Base-by-base conservation (phyloP, 2,888 invertebrate species). In the Choreutis nemorana region DNA sequence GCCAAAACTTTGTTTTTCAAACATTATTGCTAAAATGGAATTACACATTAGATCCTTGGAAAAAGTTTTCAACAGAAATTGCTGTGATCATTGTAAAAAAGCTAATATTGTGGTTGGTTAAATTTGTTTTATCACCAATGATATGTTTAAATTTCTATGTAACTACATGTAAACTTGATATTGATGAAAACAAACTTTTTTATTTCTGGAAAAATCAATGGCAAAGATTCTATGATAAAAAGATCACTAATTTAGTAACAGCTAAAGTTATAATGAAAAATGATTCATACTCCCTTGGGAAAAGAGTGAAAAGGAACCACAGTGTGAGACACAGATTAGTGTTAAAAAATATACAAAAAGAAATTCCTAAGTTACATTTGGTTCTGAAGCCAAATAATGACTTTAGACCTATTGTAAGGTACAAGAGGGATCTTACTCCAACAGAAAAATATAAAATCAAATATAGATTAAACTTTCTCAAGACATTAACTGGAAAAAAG, bases 211-310 rank as follows among this genome's bases (percentile, higher is more conserved):
- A 72, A 52, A 40, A 49, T 26, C 50, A 68, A 22, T 80, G 80
- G 80, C 79, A 80, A 42, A 64, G 71, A 34, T 72, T 64, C 41
- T 73, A 66, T 46, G 72, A 78, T 29, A 63, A 53, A 40, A 58
- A 63, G 32, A 45, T 79, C 18, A 50, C 54, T 6, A 50, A 54
- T 30, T 58, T 78, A 60, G 31, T 67, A 13, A 47, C 45, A n/a
- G 46, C 46, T 4, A 63, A 56, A 42, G 41, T 59, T 16, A 47
- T 79, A 27, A 45, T 44, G 21, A 73, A 61, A 46, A 54, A 36
- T 48, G 47, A 62, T 33, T 24, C 36, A 1, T 57, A 50, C 41
- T 58, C 57, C 33, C 30, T 60, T 3, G 60, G 64, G 1, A 65
- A 59, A 35, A 57, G 45, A 34, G 27, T 45, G 2, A 65, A 49